Evolutionary conservation across 37 sponge, comb jelly and placozoan species (phyloP), one percentile per base, ranked within the genome.

Genomic region (Ephydatia muelleri): DNA sequence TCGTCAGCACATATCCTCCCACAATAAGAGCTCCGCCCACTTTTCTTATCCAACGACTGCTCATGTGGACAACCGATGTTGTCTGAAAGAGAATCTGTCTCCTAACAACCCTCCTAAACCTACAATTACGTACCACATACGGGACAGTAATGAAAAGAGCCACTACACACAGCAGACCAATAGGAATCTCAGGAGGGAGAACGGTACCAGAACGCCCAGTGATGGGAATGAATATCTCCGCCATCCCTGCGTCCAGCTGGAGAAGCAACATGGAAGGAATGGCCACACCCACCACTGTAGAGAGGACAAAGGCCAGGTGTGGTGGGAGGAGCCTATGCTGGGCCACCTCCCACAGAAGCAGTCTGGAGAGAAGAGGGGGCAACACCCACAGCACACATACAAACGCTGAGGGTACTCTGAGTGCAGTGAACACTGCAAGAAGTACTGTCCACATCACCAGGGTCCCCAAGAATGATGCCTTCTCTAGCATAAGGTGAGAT

Each of bases 381-480:
- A 31, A 5, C 22, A 82, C n/a, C 47, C 43, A 31, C 25, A 90
- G 19, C 65, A 84, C 32, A 68, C 68, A 72, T 36, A 80, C 13
- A 64, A 89, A 84, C 8, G 85, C 84, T 39, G 90, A 84, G 74
- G 80, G 84, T n/a, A 84, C 4, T 22, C 85, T 31, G 68, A 84
- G 79, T 70, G 23, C 14, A 0, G 90, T 89, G 47, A 84, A 31
- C 0, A 80, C 13, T 37, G 68, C 36, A 0, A 89, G 84, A 28
- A 66, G 11, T 0, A 68, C 11, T 0, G 68, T 67, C 49, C 38
- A 85, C 38, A 90, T 30, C 40, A 90, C 82, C 25, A 72, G 85
- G 26, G 70, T 70, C 43, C 82, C 75, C 0, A 48, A 67, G 67
- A 85, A 72, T 21, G 82, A 90, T 29, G 68, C 69, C 31, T 38